Evolutionary conservation across 2,113 vertebrate species (phyloP).

Genomic region (Pomatostomus ruficeps): DNA sequence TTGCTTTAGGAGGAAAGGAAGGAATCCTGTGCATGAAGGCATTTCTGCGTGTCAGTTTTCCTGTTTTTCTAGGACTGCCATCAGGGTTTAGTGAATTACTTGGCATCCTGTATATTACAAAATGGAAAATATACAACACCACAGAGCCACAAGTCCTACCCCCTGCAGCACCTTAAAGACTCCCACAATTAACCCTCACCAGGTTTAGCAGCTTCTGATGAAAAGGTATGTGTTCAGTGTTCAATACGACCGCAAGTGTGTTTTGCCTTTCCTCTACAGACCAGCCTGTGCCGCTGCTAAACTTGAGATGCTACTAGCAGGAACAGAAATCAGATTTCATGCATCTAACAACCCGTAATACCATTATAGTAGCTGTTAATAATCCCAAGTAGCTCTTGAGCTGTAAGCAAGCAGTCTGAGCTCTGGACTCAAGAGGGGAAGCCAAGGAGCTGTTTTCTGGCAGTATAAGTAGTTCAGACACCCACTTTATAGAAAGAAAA

Average conservation of each 20-base stretch:
- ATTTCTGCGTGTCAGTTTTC: not conserved
- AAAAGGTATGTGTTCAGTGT: too few species aligned
- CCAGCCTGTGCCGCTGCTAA: not conserved
- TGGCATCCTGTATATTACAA: not conserved
- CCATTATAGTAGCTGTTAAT: not conserved
- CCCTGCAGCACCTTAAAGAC: not conserved
- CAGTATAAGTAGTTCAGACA: not conserved
- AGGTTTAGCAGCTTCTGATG: not conserved
- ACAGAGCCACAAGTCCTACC: not conserved
- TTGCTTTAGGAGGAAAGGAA: not conserved
- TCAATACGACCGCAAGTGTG: not conserved
- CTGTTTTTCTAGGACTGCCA: not conserved
- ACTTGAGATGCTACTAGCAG: not conserved
- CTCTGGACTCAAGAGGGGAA: not conserved
- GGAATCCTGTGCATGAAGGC: not conserved
- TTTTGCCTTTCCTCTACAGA: not conserved
- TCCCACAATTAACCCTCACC: not conserved
- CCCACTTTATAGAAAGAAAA: not conserved
- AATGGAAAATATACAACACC: not conserved
- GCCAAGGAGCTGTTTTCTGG: not conserved
- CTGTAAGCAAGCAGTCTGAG: not conserved
- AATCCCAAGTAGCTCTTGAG: not conserved
- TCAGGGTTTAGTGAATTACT: not conserved
- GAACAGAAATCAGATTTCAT: conserved; percentile 5
- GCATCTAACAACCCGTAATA: not conserved